phyloP scores from a whole-genome alignment of 2,888 invertebrate species.

The Tipula confusa region DNA sequence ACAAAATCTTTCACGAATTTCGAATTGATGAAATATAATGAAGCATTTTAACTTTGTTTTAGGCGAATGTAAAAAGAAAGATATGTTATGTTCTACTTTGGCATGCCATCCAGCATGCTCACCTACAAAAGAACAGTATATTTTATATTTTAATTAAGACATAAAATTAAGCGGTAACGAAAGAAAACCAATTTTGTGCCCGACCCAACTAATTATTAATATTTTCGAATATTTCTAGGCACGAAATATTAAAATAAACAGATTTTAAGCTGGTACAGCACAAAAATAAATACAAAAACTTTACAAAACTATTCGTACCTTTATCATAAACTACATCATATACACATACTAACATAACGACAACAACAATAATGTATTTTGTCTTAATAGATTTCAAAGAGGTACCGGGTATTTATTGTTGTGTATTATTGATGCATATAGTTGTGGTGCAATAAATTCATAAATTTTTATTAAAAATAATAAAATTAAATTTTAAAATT shows the following conservation, averaged over 20 bases:
- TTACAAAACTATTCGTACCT: not conserved
- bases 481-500: not conserved
- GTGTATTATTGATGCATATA: constrained; percentile 3
- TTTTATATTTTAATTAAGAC: not conserved
- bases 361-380: not conserved
- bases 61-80: too few relatives aligned
- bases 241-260: not conserved
- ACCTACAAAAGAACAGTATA: not conserved
- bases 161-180: not conserved
- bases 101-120: too few relatives aligned
- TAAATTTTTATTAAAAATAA: constrained; percentile 25
- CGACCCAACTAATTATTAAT: not conserved
- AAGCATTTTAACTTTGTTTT: too few relatives aligned
- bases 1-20: too few relatives aligned
- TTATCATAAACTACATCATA: not conserved
- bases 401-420: constrained; percentile 25
- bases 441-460: constrained; percentile 15
- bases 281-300: not conserved
- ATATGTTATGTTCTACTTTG: too few relatives aligned
- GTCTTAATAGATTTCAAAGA: constrained; percentile 25
- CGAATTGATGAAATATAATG: too few relatives aligned
- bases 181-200: not conserved
- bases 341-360: too few relatives aligned
- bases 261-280: not conserved
- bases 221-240: not conserved